Evolutionary conservation across 1,140 invertebrate species (phyloP), one percentile per base, ranked within the genome.

Genomic region (Papilio helenus): DNA sequence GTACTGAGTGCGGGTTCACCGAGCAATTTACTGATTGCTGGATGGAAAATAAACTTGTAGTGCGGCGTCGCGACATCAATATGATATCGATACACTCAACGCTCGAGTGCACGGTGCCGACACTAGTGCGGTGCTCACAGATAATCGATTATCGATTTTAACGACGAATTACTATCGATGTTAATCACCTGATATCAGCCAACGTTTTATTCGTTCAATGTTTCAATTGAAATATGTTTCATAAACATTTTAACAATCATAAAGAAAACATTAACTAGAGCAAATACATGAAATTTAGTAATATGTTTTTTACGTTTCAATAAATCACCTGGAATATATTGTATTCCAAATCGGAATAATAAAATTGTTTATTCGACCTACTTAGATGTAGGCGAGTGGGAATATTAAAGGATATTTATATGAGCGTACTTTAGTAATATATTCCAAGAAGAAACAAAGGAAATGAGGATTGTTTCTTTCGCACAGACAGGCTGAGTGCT

Each of bases 391-490:
- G n/a, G 8, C n/a, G n/a, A 26, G 55, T 61, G 20, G 1, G 58
- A 61, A 61, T 61, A 23, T 61, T 61, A 26, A 26, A 61, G 10
- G 61, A 34, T 68, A 68, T 68, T 68, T 68, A 68, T 12, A 68
- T 68, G 61, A 68, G 26, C 61, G 26, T 68, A 68, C 61, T 7
- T 26, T 10, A 68, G 14, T 68, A 16, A 34, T 68, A 29, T 68
- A 68, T 68, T 68, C 61, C 18, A 29, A 34, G 23, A 9, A 65
- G 61, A 29, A 68, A 68, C 61, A 68, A 68, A 34, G 26, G 26
- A 29, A 68, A 29, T 9, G 55, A 58, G 61, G 26, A 68, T 29
- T 68, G 61, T 68, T 68, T 68, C 61, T 68, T 68, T 68, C 29
- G 26, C 61, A 23, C 55, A 68, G 61, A 68, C 61, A 68, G 3